These are phyloP conservation scores for Scelioninae gen. 1 DNA, from an alignment of 2,888 invertebrate species.

Conservation along the genomic window DNA sequence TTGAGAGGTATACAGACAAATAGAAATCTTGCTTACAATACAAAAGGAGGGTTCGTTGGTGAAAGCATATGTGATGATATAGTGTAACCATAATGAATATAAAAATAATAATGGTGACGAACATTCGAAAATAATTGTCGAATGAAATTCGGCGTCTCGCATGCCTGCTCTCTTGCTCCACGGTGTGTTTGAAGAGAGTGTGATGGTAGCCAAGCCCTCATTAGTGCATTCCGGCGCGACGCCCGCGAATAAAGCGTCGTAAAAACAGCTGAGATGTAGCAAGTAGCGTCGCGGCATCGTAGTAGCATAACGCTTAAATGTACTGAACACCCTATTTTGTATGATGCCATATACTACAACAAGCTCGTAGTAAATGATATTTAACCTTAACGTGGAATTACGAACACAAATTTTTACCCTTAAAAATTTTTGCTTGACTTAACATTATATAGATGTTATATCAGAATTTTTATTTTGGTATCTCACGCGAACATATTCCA, in stretches of 20 bases:
- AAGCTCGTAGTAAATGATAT: constrained; percentile 42
- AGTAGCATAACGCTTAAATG: constrained; percentile 68
- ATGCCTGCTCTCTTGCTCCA: constrained; percentile 45
- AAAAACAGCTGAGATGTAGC: constrained; percentile 83
- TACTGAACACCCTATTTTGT: constrained; percentile 63
- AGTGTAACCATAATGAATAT: constrained; percentile 38
- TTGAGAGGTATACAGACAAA: constrained; percentile 10
- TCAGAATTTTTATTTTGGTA: background rate
- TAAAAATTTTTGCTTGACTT: too few species aligned
- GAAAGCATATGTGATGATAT: background rate
- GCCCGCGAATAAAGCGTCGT: constrained; percentile 84
- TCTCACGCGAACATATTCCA: background rate
- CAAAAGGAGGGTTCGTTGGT: background rate
- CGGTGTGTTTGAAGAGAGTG: constrained; percentile 76
- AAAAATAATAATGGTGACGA: constrained; percentile 56
- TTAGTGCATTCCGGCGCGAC: constrained; percentile 85
- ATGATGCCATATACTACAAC: constrained; percentile 30
- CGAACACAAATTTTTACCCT: constrained; percentile 19
- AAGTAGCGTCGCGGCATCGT: constrained; percentile 71
- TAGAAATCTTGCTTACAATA: background rate
- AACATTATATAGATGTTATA: too few species aligned
- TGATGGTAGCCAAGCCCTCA: constrained; percentile 84
- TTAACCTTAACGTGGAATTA: constrained; percentile 32
- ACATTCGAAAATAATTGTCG: constrained; percentile 65
- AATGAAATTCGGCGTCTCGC: constrained; percentile 65